These are phyloP conservation scores for Drosophila glabriapex DNA, from an alignment of 2,888 invertebrate species.

Conservation along the genomic window DNA sequence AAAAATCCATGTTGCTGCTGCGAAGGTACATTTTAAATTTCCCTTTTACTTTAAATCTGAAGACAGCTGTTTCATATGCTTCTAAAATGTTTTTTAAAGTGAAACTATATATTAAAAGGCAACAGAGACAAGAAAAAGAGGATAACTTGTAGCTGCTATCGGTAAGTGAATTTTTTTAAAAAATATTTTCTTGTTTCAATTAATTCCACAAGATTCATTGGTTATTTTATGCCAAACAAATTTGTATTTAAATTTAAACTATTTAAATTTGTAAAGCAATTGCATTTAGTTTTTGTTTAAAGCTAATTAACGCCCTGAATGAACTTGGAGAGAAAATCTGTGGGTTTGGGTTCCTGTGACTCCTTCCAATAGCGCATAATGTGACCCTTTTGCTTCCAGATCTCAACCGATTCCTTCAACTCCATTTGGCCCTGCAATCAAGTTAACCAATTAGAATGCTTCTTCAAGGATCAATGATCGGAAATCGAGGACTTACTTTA, in stretches of 20 bases:
- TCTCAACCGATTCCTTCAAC: slow-evolving; percentile 92
- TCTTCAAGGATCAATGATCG: background rate
- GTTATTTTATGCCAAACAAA: slow-evolving; percentile 37
- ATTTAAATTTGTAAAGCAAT: slow-evolving; percentile 61
- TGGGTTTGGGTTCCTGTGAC: slow-evolving; percentile 93
- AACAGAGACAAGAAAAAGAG: background rate
- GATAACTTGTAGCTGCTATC: background rate
- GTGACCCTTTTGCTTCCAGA: slow-evolving; percentile 96
- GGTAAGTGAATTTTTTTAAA: background rate
- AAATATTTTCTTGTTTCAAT: background rate
- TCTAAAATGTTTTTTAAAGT: background rate
- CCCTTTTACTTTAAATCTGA: background rate
- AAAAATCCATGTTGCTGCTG: background rate
- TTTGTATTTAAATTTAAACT: slow-evolving; percentile 62
- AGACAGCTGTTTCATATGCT: background rate
- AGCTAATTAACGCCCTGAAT: slow-evolving; percentile 82
- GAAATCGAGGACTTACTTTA: slow-evolving; percentile 88
- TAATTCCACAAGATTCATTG: background rate
- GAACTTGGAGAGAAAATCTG: slow-evolving; percentile 97
- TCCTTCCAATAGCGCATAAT: slow-evolving; percentile 96
- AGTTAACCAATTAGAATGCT: background rate
- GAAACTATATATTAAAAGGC: background rate
- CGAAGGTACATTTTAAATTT: background rate
- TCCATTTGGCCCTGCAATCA: slow-evolving; percentile 96
- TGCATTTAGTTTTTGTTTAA: slow-evolving; percentile 13